phyloP scores from a whole-genome alignment of 1,140 invertebrate species.

The Lepeophtheirus salmonis region DNA sequence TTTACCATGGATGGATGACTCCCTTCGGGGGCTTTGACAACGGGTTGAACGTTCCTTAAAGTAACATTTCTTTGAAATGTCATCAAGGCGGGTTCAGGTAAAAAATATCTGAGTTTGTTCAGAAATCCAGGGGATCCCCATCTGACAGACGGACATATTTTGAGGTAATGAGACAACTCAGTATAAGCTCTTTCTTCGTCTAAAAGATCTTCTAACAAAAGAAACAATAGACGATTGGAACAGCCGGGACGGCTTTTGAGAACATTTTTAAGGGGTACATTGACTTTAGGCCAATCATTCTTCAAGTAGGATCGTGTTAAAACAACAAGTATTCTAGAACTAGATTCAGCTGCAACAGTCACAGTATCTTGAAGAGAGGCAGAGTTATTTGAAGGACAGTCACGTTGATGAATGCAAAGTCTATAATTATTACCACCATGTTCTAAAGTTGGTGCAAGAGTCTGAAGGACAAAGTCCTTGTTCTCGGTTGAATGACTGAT shows the following conservation, averaged over 20 bases:
- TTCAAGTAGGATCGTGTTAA: constrained; percentile 80
- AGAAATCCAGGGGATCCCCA: constrained; percentile 13
- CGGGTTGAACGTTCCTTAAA: not conserved
- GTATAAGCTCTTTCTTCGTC: not conserved
- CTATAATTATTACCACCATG: constrained; percentile 58
- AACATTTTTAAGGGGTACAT: not conserved
- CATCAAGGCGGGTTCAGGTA: constrained; percentile 5
- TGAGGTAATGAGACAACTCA: not conserved
- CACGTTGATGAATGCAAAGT: constrained; percentile 72
- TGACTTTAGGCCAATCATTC: constrained; percentile 75
- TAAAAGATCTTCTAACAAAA: constrained; percentile 6
- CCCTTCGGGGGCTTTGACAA: not conserved
- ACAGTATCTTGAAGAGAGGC: constrained; percentile 72
- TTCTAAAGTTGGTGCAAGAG: constrained; percentile 60
- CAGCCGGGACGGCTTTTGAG: not conserved
- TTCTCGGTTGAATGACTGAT: constrained; percentile 81
- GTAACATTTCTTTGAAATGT: constrained; percentile 15
- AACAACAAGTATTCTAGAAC: constrained; percentile 67
- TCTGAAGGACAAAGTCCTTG: constrained; percentile 66
- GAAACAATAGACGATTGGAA: not conserved
- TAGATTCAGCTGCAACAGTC: constrained; percentile 72
- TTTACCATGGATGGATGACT: not conserved
- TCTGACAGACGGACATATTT: not conserved
- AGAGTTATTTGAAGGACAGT: constrained; percentile 39
- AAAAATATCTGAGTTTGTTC: constrained; percentile 9